phyloP scores from a whole-genome alignment of 2,888 invertebrate species.

The Rhagophthalmus giganteus region DNA sequence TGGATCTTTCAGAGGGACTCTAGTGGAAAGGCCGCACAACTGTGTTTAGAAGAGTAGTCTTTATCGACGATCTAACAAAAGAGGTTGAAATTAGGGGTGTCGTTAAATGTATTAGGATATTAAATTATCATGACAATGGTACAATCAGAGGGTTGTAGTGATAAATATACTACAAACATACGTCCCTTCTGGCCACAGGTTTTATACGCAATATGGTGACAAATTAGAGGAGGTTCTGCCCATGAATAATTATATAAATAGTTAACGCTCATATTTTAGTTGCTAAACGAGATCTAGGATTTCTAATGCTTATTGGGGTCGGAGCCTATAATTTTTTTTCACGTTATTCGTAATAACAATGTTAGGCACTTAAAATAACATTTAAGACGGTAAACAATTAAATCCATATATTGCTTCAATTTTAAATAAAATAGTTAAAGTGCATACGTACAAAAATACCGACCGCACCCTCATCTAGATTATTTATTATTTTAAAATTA shows the following conservation, averaged over 20 bases:
- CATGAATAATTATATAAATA: slow-evolving; percentile 53
- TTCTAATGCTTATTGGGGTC: background rate
- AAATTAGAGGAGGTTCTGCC: slow-evolving; percentile 47
- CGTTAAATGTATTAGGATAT: slow-evolving; percentile 59
- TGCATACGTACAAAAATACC: too few relatives aligned
- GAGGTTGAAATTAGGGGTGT: slow-evolving; percentile 53
- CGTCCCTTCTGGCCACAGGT: slow-evolving; percentile 57
- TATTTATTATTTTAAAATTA: too few relatives aligned
- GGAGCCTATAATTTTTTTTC: background rate
- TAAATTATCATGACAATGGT: slow-evolving; percentile 59
- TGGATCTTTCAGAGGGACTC: slow-evolving; percentile 1
- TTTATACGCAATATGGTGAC: slow-evolving; percentile 56
- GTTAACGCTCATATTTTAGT: background rate
- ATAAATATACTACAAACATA: slow-evolving; percentile 58
- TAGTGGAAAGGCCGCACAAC: slow-evolving; percentile 13
- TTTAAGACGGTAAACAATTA: too few relatives aligned
- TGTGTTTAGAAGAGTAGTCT: slow-evolving; percentile 32
- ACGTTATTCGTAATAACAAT: too few relatives aligned
- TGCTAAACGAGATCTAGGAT: background rate
- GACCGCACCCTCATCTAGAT: too few relatives aligned
- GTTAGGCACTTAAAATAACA: too few relatives aligned
- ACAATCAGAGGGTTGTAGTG: slow-evolving; percentile 54
- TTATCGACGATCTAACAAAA: slow-evolving; percentile 31
- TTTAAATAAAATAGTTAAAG: too few relatives aligned
- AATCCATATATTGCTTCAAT: too few relatives aligned